A percentile compares a stretch with the other conserved stretches of the same genome.
Conservation (phyloP, 2,888 invertebrate species). For the Dilophus febrilis region DNA sequence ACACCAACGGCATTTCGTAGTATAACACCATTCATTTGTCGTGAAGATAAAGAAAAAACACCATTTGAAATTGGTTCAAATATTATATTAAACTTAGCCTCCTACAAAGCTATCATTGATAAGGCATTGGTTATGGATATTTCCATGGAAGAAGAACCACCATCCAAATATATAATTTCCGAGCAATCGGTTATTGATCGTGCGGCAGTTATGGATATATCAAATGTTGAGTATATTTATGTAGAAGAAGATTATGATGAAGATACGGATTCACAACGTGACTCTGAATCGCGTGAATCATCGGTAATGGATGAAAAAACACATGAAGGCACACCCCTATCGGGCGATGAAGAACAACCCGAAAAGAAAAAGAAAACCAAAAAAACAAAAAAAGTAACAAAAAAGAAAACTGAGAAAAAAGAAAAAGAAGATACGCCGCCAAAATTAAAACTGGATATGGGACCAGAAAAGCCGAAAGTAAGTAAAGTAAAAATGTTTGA, state of each 20-base stretch:
- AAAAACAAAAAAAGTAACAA: constrained; percentile 15
- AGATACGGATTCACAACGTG: constrained; percentile 19
- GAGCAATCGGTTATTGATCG: constrained; percentile 30
- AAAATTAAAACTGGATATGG: constrained; percentile 25
- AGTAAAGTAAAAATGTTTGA: constrained; percentile 22
- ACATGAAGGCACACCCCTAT: not conserved
- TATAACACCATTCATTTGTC: constrained; percentile 29
- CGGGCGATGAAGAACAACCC: constrained; percentile 3
- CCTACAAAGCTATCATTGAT: constrained; percentile 29
- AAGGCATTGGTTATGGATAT: constrained; percentile 30
- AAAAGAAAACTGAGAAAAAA: constrained; percentile 25
- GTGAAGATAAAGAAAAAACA: constrained; percentile 29
- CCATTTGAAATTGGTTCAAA: constrained; percentile 29
- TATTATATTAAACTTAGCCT: constrained; percentile 23
- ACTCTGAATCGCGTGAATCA: constrained; percentile 10
- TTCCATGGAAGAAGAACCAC: constrained; percentile 21
- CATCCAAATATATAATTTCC: constrained; percentile 30
- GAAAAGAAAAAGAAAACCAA: constrained; percentile 12
- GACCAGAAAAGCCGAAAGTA: constrained; percentile 25
- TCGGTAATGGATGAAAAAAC: constrained; percentile 16
- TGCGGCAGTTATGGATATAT: constrained; percentile 31
- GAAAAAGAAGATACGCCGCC: constrained; percentile 24
- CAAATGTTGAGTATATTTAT: constrained; percentile 31
- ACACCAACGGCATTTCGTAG: constrained; percentile 30
- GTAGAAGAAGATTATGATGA: constrained; percentile 29